Conservation (phyloP, 2,797 vertebrate species). For the Oreochromis mossambicus region DNA sequence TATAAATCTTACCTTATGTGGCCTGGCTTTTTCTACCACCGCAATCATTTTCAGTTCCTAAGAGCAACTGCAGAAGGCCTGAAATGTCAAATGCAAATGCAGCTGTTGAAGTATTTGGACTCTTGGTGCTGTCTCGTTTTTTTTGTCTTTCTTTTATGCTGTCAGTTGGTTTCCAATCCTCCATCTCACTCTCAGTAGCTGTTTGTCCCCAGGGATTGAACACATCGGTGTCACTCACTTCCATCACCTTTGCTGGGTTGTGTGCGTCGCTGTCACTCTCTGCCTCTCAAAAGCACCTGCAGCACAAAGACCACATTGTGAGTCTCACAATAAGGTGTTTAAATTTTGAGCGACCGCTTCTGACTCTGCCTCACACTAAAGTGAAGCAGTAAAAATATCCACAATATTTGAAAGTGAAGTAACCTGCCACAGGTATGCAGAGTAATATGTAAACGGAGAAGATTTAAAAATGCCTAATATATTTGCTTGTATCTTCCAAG, state of each 20-base stretch:
- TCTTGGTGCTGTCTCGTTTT: slow-evolving; percentile 6
- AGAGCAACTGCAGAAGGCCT: slow-evolving; percentile 1
- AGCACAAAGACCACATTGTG: slow-evolving; percentile 47
- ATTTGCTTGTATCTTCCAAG: background rate
- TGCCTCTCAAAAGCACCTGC: slow-evolving; percentile 14
- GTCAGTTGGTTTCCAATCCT: background rate
- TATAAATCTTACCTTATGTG: slow-evolving; percentile 2
- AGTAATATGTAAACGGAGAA: background rate
- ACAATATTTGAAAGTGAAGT: background rate
- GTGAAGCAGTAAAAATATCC: background rate
- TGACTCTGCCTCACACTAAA: background rate
- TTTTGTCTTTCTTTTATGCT: slow-evolving; percentile 23
- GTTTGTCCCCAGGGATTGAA: slow-evolving; percentile 26
- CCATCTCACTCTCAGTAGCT: background rate
- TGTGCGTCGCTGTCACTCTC: slow-evolving; percentile 7
- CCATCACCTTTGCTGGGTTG: slow-evolving; percentile 17
- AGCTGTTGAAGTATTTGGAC: slow-evolving; percentile 20
- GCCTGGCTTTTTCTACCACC: background rate
- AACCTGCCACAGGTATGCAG: background rate
- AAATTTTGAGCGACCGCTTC: background rate
- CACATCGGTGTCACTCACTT: slow-evolving; percentile 42
- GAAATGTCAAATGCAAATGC: slow-evolving; percentile 62
- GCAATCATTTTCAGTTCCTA: slow-evolving; percentile 11
- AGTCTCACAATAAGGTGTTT: slow-evolving; percentile 31
- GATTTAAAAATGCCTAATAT: background rate